Evolutionary conservation across 2,888 invertebrate species (phyloP), one percentile per base, ranked within the genome.

Genomic region (Troides oblongomaculatus): DNA sequence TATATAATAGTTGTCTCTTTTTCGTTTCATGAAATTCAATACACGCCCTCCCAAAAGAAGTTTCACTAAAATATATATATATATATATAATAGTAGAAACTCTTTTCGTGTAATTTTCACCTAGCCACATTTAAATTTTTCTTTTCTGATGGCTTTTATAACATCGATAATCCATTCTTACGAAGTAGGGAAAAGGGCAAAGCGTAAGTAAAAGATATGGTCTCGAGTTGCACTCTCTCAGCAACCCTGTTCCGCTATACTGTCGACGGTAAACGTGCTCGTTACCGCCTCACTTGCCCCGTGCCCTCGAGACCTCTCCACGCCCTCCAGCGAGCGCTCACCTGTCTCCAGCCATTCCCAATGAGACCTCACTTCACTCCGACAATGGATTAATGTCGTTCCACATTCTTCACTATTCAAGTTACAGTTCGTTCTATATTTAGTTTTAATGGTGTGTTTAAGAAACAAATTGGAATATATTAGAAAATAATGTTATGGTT

Each of bases 231-330:
- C 61, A 39, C 14, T n/a, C 62, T 69, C 36, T 59, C 30, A 62
- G 56, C 69, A 57, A 56, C 63, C 70, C 18, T 59, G 70, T 30
- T 43, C 17, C 46, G n/a, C 57, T n/a, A 23, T 46, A 64, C 17
- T 39, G 59, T 69, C 72, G 69, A 69, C 30, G 64, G 65, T 57
- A 72, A 77, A 76, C 73, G 74, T 73, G 74, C 74, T 74, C 69
- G 72, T 75, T 77, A 72, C 72, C 68, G 69, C 71, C 71, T 68
- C 70, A 72, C 65, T 71, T 62, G 62, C 72, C 64, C 61, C 66
- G 64, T 63, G 62, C 72, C 64, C 64, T 64, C 64, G 64, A 66
- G 67, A 57, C 61, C 60, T 61, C 58, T 66, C 61, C 17, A 57
- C 43, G 59, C 66, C 57, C 61, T 66, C 53, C 30, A 50, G 59